Percentiles rank a stretch among this genome's conserved stretches.
phyloP scores from a whole-genome alignment of 2,888 invertebrate genomes.

The Adelognathus sp. region DNA sequence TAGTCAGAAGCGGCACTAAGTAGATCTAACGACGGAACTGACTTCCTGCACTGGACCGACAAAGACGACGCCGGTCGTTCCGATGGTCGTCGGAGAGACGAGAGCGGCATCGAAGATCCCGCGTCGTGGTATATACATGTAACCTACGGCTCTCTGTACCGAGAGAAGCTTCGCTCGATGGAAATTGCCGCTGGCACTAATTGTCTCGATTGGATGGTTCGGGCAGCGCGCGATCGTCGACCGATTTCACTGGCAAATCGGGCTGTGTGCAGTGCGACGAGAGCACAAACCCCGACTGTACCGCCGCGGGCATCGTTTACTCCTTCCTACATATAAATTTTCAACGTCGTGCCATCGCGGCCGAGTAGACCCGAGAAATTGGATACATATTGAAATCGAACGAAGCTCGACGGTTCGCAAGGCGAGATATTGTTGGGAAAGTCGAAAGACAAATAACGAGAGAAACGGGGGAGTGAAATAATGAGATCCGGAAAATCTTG shows the following conservation, averaged over 20 bases:
- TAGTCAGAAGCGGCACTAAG: constrained; percentile 67
- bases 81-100: not conserved
- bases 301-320: constrained; percentile 4
- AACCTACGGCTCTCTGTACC: too few relatives aligned
- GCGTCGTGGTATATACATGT: not conserved
- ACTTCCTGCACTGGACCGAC: constrained; percentile 62
- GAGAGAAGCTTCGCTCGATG: constrained; percentile 17
- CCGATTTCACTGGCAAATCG: constrained; percentile 41
- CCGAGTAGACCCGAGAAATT: constrained; percentile 32
- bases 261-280: constrained; percentile 3
- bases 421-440: not conserved
- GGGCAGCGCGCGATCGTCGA: constrained; percentile 45
- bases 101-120: not conserved
- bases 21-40: constrained; percentile 71
- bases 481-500: not conserved
- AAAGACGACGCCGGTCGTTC: not conserved
- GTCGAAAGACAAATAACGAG: not conserved
- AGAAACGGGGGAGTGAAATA: constrained; percentile 15
- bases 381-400: constrained; percentile 8
- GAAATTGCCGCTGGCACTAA: constrained; percentile 66
- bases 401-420: not conserved
- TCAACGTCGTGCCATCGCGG: not conserved
- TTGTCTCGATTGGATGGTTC: constrained; percentile 63
- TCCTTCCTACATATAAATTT: too few relatives aligned
- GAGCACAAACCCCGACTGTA: not conserved